A percentile compares a stretch with the other conserved stretches of the same genome.
These are phyloP conservation scores for Mus minutoides DNA, from an alignment of 2,797 vertebrate genomes.

Conservation along the genomic window DNA sequence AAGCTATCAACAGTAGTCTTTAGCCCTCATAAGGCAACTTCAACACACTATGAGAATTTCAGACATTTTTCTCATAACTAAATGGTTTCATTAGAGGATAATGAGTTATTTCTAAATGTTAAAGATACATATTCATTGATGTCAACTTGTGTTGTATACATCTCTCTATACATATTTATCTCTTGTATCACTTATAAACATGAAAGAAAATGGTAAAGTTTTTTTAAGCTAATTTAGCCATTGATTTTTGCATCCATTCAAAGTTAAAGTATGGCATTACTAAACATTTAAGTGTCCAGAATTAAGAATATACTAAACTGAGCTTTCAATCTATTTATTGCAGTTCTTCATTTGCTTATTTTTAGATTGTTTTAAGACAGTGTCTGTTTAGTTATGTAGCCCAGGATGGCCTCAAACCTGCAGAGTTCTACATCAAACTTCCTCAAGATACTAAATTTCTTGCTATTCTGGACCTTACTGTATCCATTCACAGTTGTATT, in stretches of 20 bases:
- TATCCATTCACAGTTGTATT: not conserved
- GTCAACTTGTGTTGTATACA: not conserved
- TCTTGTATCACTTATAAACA: not conserved
- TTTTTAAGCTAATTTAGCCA: not conserved
- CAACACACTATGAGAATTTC: not conserved
- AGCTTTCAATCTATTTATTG: not conserved
- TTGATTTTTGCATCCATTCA: not conserved
- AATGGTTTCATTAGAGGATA: not conserved
- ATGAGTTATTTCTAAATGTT: not conserved
- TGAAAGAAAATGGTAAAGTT: not conserved
- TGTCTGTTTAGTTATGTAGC: too few species aligned
- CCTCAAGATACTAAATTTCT: not conserved
- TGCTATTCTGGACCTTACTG: conserved; percentile 12
- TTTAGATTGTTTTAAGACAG: not conserved
- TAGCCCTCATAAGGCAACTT: not conserved
- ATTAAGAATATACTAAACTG: not conserved
- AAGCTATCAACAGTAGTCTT: not conserved
- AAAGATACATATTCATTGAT: not conserved
- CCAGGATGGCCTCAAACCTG: not conserved
- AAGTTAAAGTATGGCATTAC: not conserved
- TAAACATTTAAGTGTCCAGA: conserved; percentile 4
- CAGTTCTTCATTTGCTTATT: not conserved
- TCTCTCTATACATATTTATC: not conserved
- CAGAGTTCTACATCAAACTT: not conserved
- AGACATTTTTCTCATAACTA: not conserved